Evolutionary conservation across 2,113 vertebrate genomes (phyloP).

Genomic region (Eleginops maclovinus): DNA sequence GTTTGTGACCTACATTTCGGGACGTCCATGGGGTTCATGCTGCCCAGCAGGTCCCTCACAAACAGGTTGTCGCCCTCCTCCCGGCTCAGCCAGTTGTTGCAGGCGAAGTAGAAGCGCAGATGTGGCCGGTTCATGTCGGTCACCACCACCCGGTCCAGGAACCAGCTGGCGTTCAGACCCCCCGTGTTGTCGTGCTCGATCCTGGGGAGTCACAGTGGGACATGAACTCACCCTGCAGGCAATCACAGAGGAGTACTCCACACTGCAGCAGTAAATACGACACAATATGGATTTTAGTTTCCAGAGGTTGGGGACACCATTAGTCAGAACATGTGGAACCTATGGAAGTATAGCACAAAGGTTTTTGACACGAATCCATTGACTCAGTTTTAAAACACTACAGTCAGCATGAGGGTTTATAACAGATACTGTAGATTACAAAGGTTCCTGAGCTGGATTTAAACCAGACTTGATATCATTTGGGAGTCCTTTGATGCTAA

Average conservation of each 20-base stretch:
- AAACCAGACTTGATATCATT: not conserved
- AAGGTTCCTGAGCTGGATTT: not conserved
- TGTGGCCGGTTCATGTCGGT: slow-evolving; percentile 96
- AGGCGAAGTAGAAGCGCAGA: slow-evolving; percentile 94
- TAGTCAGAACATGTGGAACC: no score
- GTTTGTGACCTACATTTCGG: slow-evolving; percentile 89
- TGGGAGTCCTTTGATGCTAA: not conserved
- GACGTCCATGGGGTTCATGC: slow-evolving; percentile 94
- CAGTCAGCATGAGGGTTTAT: no score
- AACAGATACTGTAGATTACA: no score
- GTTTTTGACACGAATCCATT: no score
- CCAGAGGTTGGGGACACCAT: no score
- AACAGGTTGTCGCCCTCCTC: slow-evolving; percentile 93
- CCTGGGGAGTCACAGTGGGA: slow-evolving; percentile 74
- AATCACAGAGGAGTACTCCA: slow-evolving; percentile 16
- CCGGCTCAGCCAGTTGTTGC: slow-evolving; percentile 96
- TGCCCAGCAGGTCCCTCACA: slow-evolving; percentile 92
- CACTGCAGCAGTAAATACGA: no score
- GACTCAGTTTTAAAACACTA: no score
- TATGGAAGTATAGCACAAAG: no score
- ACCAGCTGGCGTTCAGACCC: slow-evolving; percentile 91
- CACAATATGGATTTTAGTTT: no score
- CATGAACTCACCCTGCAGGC: slow-evolving; percentile 13
- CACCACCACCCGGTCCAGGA: slow-evolving; percentile 91
- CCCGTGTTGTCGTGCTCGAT: slow-evolving; percentile 98